phyloP scores from a whole-genome alignment of 2,888 invertebrate genomes.

The Nomada ferruginata region DNA sequence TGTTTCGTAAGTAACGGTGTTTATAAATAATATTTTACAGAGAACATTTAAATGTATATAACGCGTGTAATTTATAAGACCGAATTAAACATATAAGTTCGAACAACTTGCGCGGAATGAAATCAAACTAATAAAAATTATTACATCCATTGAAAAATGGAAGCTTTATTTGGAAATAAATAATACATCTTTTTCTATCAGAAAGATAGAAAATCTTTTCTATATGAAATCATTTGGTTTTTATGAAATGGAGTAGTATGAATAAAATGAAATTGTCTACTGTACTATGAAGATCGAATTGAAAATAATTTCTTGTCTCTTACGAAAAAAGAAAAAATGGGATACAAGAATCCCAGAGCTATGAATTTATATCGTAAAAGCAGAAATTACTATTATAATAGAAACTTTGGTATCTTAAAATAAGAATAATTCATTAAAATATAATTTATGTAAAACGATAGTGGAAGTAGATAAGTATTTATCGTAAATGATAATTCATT shows the following conservation, averaged over 20 bases:
- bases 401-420: constrained; percentile 45
- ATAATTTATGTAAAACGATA: constrained; percentile 29
- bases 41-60: constrained; percentile 49
- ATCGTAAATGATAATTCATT: constrained; percentile 26
- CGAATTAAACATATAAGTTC: not conserved
- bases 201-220: not conserved
- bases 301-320: constrained; percentile 15
- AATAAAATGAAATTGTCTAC: constrained; percentile 8
- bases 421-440: constrained; percentile 12
- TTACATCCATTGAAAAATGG: constrained; percentile 10
- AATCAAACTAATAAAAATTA: constrained; percentile 16
- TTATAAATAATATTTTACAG: constrained; percentile 50
- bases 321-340: constrained; percentile 21
- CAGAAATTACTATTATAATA: constrained; percentile 27
- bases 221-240: constrained; percentile 4
- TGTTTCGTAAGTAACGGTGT: constrained; percentile 43
- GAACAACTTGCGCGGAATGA: constrained; percentile 13
- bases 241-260: not conserved
- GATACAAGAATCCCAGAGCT: constrained; percentile 27
- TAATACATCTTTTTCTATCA: not conserved
- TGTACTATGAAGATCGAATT: not conserved
- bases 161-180: constrained; percentile 33
- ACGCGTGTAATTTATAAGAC: constrained; percentile 22
- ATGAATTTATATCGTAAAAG: constrained; percentile 24
- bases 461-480: constrained; percentile 40